Conservation (phyloP, 2,888 invertebrate species). For the Iphiclides podalirius region DNA sequence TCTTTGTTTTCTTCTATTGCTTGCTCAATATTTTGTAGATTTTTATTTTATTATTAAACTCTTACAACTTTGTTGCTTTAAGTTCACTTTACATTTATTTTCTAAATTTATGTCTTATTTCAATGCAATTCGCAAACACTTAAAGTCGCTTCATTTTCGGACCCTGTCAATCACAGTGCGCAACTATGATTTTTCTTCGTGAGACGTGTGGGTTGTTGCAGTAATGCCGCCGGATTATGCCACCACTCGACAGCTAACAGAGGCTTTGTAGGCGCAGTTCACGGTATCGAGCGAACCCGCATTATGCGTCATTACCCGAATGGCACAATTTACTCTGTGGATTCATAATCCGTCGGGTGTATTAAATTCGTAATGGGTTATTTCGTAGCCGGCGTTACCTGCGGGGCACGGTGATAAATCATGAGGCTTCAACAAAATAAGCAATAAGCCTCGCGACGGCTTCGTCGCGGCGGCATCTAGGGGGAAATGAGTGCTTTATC, state of each 20-base stretch:
- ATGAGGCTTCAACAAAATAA: slow-evolving; percentile 29
- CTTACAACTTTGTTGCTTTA: too few species aligned
- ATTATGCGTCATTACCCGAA: slow-evolving; percentile 75
- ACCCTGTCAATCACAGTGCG: not conserved
- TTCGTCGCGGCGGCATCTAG: slow-evolving; percentile 9
- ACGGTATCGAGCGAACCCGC: slow-evolving; percentile 56
- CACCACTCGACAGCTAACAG: too few species aligned
- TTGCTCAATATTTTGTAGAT: too few species aligned
- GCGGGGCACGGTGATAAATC: slow-evolving; percentile 39
- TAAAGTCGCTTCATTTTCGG: not conserved
- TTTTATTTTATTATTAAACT: too few species aligned
- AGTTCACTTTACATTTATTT: too few species aligned
- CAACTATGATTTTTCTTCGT: slow-evolving; percentile 9
- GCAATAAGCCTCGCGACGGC: not conserved
- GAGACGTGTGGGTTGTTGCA: slow-evolving; percentile 7
- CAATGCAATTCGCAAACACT: not conserved
- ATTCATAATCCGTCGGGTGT: slow-evolving; percentile 59
- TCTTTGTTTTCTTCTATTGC: too few species aligned
- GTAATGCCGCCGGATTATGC: slow-evolving; percentile 18
- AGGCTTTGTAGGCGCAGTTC: slow-evolving; percentile 32
- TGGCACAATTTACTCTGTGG: slow-evolving; percentile 67
- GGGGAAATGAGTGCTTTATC: slow-evolving; percentile 5
- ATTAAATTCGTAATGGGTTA: slow-evolving; percentile 67
- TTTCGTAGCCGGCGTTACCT: slow-evolving; percentile 54
- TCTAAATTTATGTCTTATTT: too few species aligned